A percentile compares a stretch with the other conserved stretches of the same genome.
Conservation (phyloP, 1,140 invertebrate species). For the Panulirus ornatus region DNA sequence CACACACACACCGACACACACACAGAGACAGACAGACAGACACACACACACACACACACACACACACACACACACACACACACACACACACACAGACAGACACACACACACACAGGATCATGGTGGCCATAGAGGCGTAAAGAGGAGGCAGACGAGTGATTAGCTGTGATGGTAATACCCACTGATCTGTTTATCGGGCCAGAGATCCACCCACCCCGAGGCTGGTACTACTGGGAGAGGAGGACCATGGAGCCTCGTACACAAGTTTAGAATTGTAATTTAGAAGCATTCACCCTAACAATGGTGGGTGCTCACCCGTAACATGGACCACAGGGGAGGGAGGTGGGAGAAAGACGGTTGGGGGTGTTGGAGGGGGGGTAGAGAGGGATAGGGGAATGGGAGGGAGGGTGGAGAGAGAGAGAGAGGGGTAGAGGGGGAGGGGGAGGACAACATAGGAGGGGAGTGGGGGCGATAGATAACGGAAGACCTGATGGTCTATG, state of each 20-base stretch:
- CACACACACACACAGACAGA: neutral
- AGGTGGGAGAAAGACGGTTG: no score
- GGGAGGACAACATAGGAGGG: neutral
- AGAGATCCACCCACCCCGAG: neutral
- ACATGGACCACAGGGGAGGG: neutral
- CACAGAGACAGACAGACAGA: no score
- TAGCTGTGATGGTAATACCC: neutral
- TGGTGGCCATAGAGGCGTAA: no score
- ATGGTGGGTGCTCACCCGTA: neutral
- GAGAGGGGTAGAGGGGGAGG: neutral
- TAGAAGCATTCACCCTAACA: constrained; percentile 46
- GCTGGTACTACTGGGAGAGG: no score
- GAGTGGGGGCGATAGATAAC: neutral
- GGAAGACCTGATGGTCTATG: no score
- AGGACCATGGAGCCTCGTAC: neutral
- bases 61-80: neutral
- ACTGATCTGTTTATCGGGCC: constrained; percentile 28
- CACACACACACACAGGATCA: no score
- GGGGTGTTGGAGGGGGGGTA: neutral
- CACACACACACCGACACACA: no score
- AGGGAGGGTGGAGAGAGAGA: no score
- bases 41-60: neutral
- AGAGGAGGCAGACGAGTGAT: no score
- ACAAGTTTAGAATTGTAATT: constrained; percentile 53
- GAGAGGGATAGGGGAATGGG: neutral